Evolutionary conservation across 2,888 invertebrate genomes (phyloP).

Genomic region (Mimumesa dahlbomi): DNA sequence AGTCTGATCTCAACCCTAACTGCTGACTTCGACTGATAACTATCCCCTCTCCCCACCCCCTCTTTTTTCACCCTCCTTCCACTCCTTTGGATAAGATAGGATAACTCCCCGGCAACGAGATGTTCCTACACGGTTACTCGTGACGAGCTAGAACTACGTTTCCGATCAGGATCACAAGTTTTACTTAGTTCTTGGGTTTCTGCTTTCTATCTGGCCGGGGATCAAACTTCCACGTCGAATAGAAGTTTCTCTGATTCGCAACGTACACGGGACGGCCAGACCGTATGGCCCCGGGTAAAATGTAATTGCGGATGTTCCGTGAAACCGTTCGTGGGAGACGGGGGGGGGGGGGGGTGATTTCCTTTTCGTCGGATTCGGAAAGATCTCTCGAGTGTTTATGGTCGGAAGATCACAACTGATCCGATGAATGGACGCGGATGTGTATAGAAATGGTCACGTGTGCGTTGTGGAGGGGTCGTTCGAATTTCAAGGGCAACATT

Average conservation of each 20-base stretch:
- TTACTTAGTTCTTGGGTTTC: neutral
- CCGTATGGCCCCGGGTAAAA: neutral
- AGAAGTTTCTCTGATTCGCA: neutral
- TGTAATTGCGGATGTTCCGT: neutral
- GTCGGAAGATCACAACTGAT: neutral
- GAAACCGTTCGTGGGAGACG: neutral
- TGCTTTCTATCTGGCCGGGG: neutral
- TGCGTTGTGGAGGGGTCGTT: too few species aligned
- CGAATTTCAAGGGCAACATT: too few species aligned
- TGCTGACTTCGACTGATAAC: too few species aligned
- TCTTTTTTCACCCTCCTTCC: too few species aligned
- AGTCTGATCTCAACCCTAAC: too few species aligned
- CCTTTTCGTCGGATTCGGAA: neutral
- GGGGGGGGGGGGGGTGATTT: too few species aligned
- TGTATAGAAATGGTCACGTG: too few species aligned
- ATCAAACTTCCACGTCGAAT: slow-evolving; percentile 5
- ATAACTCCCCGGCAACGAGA: neutral
- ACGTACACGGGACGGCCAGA: neutral
- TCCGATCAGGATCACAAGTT: slow-evolving; percentile 7
- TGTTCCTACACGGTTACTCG: neutral
- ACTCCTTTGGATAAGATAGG: too few species aligned
- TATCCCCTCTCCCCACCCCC: too few species aligned
- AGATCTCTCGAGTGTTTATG: neutral
- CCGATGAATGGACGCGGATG: neutral
- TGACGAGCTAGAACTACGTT: neutral